Base-by-base conservation (phyloP, 2,888 invertebrate species). In the Cordilura impudica region DNA sequence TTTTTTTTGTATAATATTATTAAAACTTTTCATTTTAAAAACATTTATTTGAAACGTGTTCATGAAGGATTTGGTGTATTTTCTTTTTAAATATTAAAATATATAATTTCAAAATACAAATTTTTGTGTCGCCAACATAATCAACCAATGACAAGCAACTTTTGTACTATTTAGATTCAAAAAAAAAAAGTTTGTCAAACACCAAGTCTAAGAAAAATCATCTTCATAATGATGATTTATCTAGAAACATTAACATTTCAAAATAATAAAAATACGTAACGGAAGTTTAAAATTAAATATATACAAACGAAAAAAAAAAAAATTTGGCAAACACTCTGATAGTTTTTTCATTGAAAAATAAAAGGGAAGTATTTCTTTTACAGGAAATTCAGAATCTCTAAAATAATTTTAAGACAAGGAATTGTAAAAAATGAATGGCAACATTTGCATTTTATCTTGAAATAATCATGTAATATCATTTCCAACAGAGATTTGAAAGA, bases 131-230 rank as follows among this genome's bases (percentile, higher is more conserved):
- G n/a, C 35, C 35, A 12, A n/a, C 35, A 39, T 12, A 53, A 43
- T 51, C 73, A 72, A 65, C 70, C 54, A 81, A 77, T 77, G 77
- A 78, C 80, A 83, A 82, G 66, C 29, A 4, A 21, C 26, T 71
- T 77, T 81, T 83, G 80, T 76, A 81, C 77, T 60, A n/a, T n/a
- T n/a, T n/a, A 69, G 45, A 61, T 81, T 83, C 76, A 81, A 82
- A 80, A 71, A 81, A 82, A 80, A 71, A 45, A 60, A 70, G 51
- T 74, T 26, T 60, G 51, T 53, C 16, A 73, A 23, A 66, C 43
- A 26, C n/a, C 10, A n/a, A n/a, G 35, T 31, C 67, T 31, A 54
- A 35, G 47, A 49, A 49, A 69, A 58, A 43, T 53, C 49, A 51
- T 49, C 39, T 66, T 73, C 49, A 56, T 43, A 31, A 23, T 73